Conservation (phyloP, 2,797 vertebrate species). For the Luscinia megarhynchos region DNA sequence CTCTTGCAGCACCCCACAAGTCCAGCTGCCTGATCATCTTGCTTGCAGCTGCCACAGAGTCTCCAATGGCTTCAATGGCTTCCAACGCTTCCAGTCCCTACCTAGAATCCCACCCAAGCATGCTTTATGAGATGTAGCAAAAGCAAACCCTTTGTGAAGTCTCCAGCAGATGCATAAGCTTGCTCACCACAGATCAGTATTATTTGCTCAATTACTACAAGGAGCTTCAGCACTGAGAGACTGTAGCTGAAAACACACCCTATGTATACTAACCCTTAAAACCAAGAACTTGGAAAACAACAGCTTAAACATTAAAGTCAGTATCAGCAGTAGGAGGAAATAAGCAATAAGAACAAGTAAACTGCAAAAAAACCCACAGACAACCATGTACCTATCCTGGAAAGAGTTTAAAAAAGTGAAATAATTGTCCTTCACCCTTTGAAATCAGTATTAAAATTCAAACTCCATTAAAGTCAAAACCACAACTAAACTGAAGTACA, state of each 20-base stretch:
- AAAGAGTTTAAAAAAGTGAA: neutral
- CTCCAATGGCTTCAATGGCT: neutral
- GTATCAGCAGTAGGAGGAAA: neutral
- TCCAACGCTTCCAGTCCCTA: neutral
- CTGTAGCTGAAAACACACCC: neutral
- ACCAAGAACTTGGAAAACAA: neutral
- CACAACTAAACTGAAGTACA: neutral
- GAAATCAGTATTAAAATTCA: neutral
- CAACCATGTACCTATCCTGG: fast-evolving
- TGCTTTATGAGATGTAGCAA: neutral
- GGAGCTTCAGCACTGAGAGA: neutral
- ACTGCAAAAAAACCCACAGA: neutral
- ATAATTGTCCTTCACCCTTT: neutral
- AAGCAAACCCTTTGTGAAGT: neutral
- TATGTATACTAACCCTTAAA: neutral
- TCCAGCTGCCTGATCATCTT: neutral
- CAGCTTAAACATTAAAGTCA: neutral
- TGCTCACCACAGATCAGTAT: neutral
- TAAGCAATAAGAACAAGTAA: neutral
- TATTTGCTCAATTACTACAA: neutral
- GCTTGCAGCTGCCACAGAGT: neutral
- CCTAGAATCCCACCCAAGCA: neutral
- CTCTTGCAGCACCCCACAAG: neutral
- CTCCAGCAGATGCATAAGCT: neutral
- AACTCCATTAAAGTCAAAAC: neutral